A percentile compares a stretch with the other conserved stretches of the same genome.
These are phyloP conservation scores for Mobula hypostoma DNA, from an alignment of 2,113 vertebrate species.

Conservation along the genomic window DNA sequence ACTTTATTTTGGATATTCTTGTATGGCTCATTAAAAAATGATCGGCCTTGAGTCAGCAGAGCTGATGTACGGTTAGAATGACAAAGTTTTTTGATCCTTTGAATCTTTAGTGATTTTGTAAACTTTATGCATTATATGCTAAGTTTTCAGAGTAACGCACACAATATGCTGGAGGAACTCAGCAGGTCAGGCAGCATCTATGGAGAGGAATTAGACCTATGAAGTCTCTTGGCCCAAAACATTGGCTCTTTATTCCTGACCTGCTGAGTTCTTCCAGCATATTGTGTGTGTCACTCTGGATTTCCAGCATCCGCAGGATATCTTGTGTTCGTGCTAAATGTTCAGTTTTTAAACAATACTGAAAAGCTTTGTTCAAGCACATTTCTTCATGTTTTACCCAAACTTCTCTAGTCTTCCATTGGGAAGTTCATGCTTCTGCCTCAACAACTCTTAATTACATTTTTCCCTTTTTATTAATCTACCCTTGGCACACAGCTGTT, in stretches of 20 bases:
- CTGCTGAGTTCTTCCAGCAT: too few relatives aligned
- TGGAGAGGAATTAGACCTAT: too few relatives aligned
- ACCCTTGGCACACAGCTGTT: neutral
- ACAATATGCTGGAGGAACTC: too few relatives aligned
- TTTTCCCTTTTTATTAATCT: neutral
- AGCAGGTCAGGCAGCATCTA: too few relatives aligned
- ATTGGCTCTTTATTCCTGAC: too few relatives aligned
- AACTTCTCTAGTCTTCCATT: neutral
- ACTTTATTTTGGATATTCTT: neutral
- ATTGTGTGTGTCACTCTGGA: too few relatives aligned
- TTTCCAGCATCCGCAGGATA: too few relatives aligned
- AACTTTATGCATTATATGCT: neutral
- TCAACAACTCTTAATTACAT: neutral
- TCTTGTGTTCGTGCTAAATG: neutral
- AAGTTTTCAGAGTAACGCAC: neutral
- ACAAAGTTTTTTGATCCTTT: too few relatives aligned
- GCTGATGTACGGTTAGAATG: too few relatives aligned
- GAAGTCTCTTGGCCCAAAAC: too few relatives aligned
- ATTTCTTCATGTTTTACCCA: neutral
- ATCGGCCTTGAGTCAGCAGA: neutral
- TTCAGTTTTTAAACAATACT: neutral
- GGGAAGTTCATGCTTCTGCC: neutral
- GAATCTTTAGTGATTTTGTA: neutral
- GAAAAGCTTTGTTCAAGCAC: neutral
- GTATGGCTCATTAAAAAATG: neutral